A percentile compares a stretch with the other conserved stretches of the same genome.
Evolutionary conservation across 2,113 vertebrate species (phyloP).

Genomic region (Corythornis vintsioides): DNA sequence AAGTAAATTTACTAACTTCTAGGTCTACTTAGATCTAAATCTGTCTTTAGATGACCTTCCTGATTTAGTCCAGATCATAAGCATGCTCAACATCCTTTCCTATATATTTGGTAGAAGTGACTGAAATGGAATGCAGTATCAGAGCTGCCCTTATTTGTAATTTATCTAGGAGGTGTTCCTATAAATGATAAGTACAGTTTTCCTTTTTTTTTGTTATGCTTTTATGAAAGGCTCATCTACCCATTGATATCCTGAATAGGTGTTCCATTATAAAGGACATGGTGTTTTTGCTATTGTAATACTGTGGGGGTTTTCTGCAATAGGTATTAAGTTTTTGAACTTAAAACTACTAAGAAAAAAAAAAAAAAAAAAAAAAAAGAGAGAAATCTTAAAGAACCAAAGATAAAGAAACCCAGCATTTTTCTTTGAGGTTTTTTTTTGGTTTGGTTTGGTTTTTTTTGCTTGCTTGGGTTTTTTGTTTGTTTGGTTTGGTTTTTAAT

Average conservation of each 20-base stretch:
- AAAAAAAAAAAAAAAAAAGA: not conserved
- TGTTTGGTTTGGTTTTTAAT: not conserved
- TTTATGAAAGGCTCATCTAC: slow-evolving; percentile 45
- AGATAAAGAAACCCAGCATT: not conserved
- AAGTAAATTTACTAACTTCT: not conserved
- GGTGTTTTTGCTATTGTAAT: slow-evolving; percentile 27
- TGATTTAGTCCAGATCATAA: slow-evolving; percentile 54
- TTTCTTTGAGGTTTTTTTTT: not conserved
- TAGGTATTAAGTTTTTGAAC: slow-evolving; percentile 39
- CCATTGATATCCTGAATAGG: slow-evolving; percentile 52
- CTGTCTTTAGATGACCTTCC: not conserved
- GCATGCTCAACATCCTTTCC: not conserved
- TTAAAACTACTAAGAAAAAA: not conserved
- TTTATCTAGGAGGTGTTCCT: slow-evolving; percentile 34
- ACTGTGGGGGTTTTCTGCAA: not conserved
- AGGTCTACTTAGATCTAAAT: slow-evolving; percentile 12
- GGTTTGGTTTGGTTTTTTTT: not conserved
- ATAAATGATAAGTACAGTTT: not conserved
- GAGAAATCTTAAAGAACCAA: not conserved
- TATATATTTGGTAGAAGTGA: slow-evolving; percentile 17
- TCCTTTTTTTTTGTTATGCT: not conserved
- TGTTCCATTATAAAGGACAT: slow-evolving; percentile 59
- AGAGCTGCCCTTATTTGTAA: slow-evolving; percentile 4
- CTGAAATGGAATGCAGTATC: slow-evolving; percentile 25
- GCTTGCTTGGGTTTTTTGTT: too few species aligned